Base-by-base conservation (phyloP, 2,113 vertebrate species). In the Nymphicus hollandicus region DNA sequence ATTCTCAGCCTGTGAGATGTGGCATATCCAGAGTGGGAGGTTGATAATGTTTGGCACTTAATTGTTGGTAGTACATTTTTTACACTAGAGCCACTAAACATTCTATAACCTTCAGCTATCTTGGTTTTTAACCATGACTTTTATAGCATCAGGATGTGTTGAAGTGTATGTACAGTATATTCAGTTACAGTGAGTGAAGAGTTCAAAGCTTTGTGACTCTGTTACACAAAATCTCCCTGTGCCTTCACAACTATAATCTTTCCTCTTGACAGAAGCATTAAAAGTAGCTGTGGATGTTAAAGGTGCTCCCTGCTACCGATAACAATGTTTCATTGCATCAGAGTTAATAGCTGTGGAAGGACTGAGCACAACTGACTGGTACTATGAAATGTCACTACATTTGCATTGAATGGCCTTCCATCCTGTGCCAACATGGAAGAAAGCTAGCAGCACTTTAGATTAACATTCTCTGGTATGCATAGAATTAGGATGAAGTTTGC, bases 211-310 rank as follows among this genome's bases (percentile, higher is more conserved):
- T 81, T 83, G 71, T 68, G 68, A 47, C 50, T 88, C 53, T 87
- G 23, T 70, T 73, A 63, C 39, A 64, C 33, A 81, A 71, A 93
- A 53, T 61, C 71, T 91, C 63, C 55, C 64, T 25, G 39, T 53
- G 76, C 60, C 46, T 92, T 84, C 44, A 76, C 56, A 79, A 61
- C 73, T 56, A 9, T 39, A 78, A 76, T 82, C 58, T 68, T 94
- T 87, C 70, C 86, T 81, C 58, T 53, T 89, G 78, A 93, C 86
- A 93, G 65, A 77, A 72, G 68, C 50, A 88, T 73, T 94, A 88
- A 89, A 95, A 96, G 87, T 79, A 92, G 77, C 41, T 79, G 69
- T 81, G 60, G 50, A 71, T 86, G 76, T 93, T 88, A 86, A 77
- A 91, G 88, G 60, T 35, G 41, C 46, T 95, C 39, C 74, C 81